These are phyloP conservation scores for Callopanchax toddi DNA, from an alignment of 2,113 vertebrate species.

Conservation along the genomic window DNA sequence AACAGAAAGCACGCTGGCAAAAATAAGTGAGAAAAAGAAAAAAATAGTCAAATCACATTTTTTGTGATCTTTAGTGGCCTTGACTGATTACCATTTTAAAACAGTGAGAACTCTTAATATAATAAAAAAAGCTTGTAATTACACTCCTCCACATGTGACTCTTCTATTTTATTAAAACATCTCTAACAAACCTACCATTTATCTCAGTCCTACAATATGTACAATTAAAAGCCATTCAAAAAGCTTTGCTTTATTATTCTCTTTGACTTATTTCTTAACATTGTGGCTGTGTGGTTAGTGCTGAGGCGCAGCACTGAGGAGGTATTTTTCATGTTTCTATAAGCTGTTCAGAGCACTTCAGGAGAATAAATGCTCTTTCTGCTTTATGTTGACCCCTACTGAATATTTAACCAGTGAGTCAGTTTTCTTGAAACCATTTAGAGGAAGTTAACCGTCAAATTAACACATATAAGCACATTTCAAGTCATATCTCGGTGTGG, in stretches of 20 bases:
- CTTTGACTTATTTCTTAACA: not conserved
- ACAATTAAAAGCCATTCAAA: not conserved
- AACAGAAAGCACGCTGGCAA: not conserved
- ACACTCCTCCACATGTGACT: not conserved
- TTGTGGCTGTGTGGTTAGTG: not conserved
- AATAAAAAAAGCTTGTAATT: not conserved
- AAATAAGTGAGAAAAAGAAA: not conserved
- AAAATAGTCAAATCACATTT: not conserved
- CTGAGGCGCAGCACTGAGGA: not conserved
- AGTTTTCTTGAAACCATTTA: constrained; percentile 15
- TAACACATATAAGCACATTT: not conserved
- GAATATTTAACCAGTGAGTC: constrained; percentile 5
- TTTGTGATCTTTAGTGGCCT: not conserved
- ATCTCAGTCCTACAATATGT: not conserved
- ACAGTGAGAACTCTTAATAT: not conserved
- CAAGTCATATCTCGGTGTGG: not conserved
- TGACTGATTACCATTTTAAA: not conserved
- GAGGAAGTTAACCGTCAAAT: constrained; percentile 6
- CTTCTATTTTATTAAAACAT: not conserved
- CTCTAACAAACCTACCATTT: not conserved
- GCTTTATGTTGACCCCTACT: constrained; percentile 3
- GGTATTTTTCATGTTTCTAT: not conserved
- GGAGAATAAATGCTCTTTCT: not conserved
- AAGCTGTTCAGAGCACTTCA: constrained; percentile 9
- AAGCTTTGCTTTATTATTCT: not conserved